Evolutionary conservation across 2,797 vertebrate species (phyloP), one percentile per base, ranked within the genome.

Genomic region (Catharus ustulatus): DNA sequence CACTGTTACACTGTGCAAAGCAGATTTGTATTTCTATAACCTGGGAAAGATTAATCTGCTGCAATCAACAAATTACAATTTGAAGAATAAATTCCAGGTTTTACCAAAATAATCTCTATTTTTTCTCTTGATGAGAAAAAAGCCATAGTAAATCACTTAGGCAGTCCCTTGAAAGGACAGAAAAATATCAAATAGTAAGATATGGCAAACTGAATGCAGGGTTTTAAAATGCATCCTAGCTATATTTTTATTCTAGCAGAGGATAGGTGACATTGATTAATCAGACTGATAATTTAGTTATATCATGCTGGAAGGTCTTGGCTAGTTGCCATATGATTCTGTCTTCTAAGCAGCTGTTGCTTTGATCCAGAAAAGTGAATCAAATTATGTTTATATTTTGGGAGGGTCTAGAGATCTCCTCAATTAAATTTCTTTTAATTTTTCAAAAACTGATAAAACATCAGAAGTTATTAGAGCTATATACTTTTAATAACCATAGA

Each of bases 31-130:
- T 80, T 86, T 86, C 49, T 88, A 21, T 81, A 80, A 94, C 45
- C 54, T 57, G 23, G 26, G 27, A 86, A 61, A 78, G 76, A 85
- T 80, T 73, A 74, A 54, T 42, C 34, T 42, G 34, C 43, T 81
- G 69, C 83, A 84, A 84, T 88, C 83, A 88, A 93, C 52, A 88
- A 84, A 81, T 84, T 52, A 90, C 21, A 63, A 54, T 46, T 80
- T 78, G 45, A 90, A 90, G 52, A 93, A 76, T 29, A 82, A 79
- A 84, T 63, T 66, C 40, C n/a, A 55, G 24, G 51, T 84, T 89
- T 89, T 18, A 3, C 21, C 67, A 87, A 38, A 12, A 74, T 58
- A 21, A 58, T 58, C 46, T 84, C 29, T 75, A 34, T 49, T 21
- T 13, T 40, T 40, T 40, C 40, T 40, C 48, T 78, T 22, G 19